Evolutionary conservation across 1,140 invertebrate genomes (phyloP).

Genomic region (Babylonia areolata): DNA sequence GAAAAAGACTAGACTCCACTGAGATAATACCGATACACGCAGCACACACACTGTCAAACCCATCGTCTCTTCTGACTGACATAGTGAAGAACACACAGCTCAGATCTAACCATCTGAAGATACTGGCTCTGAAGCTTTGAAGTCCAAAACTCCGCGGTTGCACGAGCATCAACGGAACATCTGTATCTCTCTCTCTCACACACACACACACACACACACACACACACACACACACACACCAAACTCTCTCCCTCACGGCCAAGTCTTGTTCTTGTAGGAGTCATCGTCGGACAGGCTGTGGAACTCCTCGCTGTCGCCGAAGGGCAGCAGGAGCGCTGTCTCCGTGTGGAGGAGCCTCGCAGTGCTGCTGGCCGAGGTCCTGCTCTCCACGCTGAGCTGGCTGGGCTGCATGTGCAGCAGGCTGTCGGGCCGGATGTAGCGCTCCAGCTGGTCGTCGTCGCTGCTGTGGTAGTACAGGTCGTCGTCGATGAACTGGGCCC

Average conservation of each 20-base stretch:
- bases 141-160: no score
- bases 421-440: neutral
- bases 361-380: neutral
- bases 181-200: neutral
- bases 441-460: neutral
- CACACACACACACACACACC: neutral
- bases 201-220: neutral
- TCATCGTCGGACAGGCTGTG: slow-evolving; percentile 2
- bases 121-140: no score
- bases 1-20: no score
- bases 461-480: neutral
- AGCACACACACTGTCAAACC: no score
- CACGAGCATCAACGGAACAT: no score
- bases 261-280: neutral
- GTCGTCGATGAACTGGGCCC: neutral
- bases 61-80: no score
- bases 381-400: neutral
- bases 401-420: neutral
- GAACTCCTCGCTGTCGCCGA: neutral
- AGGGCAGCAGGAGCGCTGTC: neutral
- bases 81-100: no score
- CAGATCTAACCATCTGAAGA: no score
- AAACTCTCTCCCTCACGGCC: neutral
- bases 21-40: no score
- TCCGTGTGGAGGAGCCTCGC: neutral